These are phyloP conservation scores for Brachymystax lenok DNA, from an alignment of 2,797 vertebrate genomes.

Conservation along the genomic window DNA sequence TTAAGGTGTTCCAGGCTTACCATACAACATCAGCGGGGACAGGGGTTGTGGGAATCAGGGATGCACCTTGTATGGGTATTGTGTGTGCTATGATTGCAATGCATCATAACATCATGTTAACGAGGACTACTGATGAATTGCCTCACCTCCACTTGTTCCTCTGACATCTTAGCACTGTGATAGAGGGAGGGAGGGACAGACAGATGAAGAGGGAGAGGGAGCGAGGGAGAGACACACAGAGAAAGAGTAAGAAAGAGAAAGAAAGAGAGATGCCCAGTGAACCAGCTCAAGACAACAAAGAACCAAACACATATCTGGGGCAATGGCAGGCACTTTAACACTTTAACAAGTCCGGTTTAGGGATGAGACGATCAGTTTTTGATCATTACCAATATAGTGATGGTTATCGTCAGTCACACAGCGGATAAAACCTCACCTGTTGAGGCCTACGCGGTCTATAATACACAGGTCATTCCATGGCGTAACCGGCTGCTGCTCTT, in stretches of 20 bases:
- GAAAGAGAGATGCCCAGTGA: neutral
- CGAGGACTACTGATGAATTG: neutral
- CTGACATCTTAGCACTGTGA: constrained; percentile 73
- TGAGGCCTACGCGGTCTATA: constrained; percentile 55
- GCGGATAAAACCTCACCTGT: neutral
- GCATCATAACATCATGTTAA: neutral
- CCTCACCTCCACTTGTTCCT: constrained; percentile 76
- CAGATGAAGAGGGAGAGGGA: neutral
- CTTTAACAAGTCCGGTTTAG: too few species aligned
- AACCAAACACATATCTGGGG: too few species aligned
- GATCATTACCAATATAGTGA: neutral
- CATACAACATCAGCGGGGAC: neutral
- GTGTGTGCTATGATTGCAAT: neutral
- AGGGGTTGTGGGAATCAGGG: neutral
- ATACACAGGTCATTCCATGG: constrained; percentile 70
- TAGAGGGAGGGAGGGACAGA: neutral
- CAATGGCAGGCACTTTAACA: too few species aligned
- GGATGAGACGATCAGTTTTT: too few species aligned
- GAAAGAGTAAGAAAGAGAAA: neutral
- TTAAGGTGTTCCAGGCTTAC: too few species aligned
- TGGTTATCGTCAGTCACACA: neutral
- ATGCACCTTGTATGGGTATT: neutral
- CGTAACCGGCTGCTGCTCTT: constrained; percentile 45
- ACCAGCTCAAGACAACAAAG: too few species aligned
- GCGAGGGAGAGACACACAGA: constrained; percentile 1